phyloP scores from a whole-genome alignment of 2,113 vertebrate species.

The Falco punctatus region DNA sequence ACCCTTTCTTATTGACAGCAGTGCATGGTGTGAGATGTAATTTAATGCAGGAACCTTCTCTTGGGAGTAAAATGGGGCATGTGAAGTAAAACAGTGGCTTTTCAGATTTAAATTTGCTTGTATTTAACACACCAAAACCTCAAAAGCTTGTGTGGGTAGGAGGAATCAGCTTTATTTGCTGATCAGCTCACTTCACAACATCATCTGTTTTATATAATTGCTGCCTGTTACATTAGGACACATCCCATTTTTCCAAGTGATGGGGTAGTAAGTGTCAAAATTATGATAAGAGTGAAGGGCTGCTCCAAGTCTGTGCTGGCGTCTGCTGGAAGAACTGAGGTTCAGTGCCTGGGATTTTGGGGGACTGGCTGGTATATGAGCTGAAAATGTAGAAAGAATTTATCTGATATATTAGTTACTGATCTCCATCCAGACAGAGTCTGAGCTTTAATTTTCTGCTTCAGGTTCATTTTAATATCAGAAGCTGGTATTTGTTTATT shows the following conservation, averaged over 20 bases:
- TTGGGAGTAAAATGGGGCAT: background rate
- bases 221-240: background rate
- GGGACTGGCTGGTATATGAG: background rate
- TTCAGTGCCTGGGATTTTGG: background rate
- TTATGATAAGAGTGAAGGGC: background rate
- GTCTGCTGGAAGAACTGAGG: rapidly evolving
- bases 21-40: too few species aligned
- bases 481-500: background rate
- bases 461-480: background rate
- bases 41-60: background rate
- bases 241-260: background rate
- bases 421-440: background rate
- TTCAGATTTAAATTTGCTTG: background rate
- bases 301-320: background rate
- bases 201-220: background rate
- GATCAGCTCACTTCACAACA: background rate
- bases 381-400: background rate
- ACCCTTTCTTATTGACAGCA: background rate
- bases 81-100: background rate
- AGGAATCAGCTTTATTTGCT: background rate
- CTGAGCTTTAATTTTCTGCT: background rate
- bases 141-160: background rate
- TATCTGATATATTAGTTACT: background rate
- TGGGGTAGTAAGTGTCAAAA: background rate
- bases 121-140: background rate